Base-by-base conservation (phyloP, 2,797 vertebrate genomes). In the Alcedo atthis region DNA sequence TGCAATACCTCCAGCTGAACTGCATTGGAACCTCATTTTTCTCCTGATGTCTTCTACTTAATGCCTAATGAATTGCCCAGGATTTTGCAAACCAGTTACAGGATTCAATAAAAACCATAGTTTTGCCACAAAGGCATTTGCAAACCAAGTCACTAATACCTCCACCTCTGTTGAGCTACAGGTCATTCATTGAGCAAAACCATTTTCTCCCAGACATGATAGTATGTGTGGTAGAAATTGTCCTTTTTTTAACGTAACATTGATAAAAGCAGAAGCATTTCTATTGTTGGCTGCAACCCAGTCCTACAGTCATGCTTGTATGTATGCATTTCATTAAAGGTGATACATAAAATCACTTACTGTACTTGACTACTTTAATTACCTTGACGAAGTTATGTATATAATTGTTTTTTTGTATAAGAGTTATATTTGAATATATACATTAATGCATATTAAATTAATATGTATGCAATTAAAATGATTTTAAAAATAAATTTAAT, bases 341-440 rank as follows among this genome's bases (percentile, higher is more conserved):
- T 91, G 83, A 94, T 71, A 67, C 81, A 93, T 85, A 76, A 93
- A 85, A 92, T 91, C 76, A 89, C 66, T 91, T 74, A 74, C 49
- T 48, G 33, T 48, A 71, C 43, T 87, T 88, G 71, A 96, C 86
- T 93, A 54, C 48, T 80, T 89, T 85, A 91, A 94, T 89, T 51
- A 82, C 64, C 30, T 75, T 89, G 68, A 86, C 81, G 93, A 55
- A 89, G 37, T 42, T 57, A 86, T 55, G 61, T 74, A 85, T 91
- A 94, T 86, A 46, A 78, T 26, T 51, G 30, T 48, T 87, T 67
- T 67, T 77, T 78, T 66, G 12, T 70, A 43, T 32, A 77, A 91
- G 30, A 88, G 30, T 40, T 22, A 28, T 37, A 81, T 70, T 66
- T 87, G 73, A 68, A 89, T 68, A 61, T 12, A 87, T n/a, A 40